Base-by-base conservation (phyloP, 2,797 vertebrate species). In the Scolopax rusticola region DNA sequence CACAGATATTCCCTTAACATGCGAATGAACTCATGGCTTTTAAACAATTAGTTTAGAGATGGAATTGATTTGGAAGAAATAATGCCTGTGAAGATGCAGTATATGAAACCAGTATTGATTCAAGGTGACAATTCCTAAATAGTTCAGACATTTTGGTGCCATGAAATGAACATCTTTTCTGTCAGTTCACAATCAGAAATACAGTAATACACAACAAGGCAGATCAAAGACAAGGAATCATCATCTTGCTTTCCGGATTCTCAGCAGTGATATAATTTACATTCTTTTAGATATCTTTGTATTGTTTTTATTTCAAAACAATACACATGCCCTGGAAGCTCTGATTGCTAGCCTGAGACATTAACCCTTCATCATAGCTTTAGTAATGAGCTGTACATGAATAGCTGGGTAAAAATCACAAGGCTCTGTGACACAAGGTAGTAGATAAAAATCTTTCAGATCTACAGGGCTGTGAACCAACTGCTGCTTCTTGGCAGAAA, bases 81-180 rank as follows among this genome's bases (percentile, higher is more conserved):
- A 89, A 92, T 96, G 96, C 96, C 97, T 97, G 68, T 96, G 77
- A 97, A 97, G 87, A 96, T 36, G 48, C 97, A 90, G 93, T 94
- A 97, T 96, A 96, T 77, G 56, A 97, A 98, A 97, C 96, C 94
- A 98, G 97, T 98, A 98, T 98, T 98, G 98, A 98, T 98, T 98
- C 94, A 94, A 95, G 96, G 97, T 33, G 84, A 97, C 91, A 98
- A 97, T 96, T 98, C 98, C 98, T 98, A 97, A 98, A 97, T 78
- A 96, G 79, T 98, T 98, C 98, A 99, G 99, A 98, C 98, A 97
- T 97, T 95, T 97, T 96, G 98, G 98, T 98, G 98, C 98, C 98
- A 98, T 96, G 95, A 97, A 98, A 98, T 95, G 96, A 98, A 97
- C 95, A 97, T 98, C 86, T 97, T 96, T 88, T 95, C 95, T 98